Evolutionary conservation across 1,140 invertebrate species (phyloP).

Genomic region (Parapsyche elsis): DNA sequence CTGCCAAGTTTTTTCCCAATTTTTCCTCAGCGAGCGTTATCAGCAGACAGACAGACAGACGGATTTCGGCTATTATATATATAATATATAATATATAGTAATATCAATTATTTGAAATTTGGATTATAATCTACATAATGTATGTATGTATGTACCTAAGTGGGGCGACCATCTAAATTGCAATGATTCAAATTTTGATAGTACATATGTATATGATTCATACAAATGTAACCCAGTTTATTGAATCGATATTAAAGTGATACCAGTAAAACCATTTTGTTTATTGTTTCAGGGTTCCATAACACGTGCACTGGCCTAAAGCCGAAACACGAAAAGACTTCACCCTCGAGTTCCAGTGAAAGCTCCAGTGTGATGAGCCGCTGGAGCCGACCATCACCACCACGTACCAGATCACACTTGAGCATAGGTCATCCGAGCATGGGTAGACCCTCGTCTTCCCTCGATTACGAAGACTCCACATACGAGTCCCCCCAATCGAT

Average conservation of each 20-base stretch:
- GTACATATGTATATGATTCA: too few relatives aligned
- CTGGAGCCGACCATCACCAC: constrained; percentile 59
- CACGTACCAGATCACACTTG: constrained; percentile 64
- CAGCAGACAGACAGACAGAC: too few relatives aligned
- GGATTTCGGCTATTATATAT: too few relatives aligned
- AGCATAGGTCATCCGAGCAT: constrained; percentile 64
- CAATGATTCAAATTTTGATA: too few relatives aligned
- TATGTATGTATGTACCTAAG: too few relatives aligned
- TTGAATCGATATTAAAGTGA: neutral
- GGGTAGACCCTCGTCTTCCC: constrained; percentile 48
- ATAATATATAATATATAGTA: too few relatives aligned
- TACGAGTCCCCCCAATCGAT: constrained; percentile 53
- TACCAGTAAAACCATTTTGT: neutral
- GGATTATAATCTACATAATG: too few relatives aligned
- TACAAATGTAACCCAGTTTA: too few relatives aligned
- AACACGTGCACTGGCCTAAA: constrained; percentile 78
- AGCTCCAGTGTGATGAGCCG: constrained; percentile 67
- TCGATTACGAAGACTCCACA: constrained; percentile 49
- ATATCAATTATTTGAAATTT: too few relatives aligned
- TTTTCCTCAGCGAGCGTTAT: too few relatives aligned
- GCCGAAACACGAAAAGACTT: constrained; percentile 70
- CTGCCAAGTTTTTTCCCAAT: too few relatives aligned
- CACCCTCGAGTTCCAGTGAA: constrained; percentile 71
- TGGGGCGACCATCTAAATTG: too few relatives aligned
- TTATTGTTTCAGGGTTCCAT: constrained; percentile 75